Evolutionary conservation across 2,797 vertebrate genomes (phyloP).

Genomic region (Cirrhinus mrigala): DNA sequence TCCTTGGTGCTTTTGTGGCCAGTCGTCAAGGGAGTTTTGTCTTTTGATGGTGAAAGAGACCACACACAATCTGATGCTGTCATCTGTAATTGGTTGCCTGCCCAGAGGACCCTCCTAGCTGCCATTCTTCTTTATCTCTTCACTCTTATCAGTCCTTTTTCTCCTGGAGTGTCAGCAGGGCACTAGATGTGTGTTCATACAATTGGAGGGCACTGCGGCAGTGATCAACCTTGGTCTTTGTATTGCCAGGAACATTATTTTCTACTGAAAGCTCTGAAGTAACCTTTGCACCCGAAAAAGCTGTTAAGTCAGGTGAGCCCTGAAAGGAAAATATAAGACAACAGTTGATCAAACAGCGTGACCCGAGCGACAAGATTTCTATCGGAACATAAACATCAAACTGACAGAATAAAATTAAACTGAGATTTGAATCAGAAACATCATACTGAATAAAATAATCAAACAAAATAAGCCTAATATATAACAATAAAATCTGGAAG

Average conservation of each 20-base stretch:
- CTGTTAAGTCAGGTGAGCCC: background rate
- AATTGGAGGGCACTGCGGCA: conserved; percentile 45
- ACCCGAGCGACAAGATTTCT: conserved; percentile 13
- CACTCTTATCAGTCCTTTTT: conserved; percentile 45
- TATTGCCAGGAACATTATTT: conserved; percentile 28
- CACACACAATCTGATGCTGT: conserved; percentile 58
- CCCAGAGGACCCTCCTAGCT: conserved; percentile 42
- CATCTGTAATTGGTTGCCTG: conserved; percentile 63
- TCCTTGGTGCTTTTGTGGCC: conserved; percentile 51
- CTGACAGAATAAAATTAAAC: background rate
- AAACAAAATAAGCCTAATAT: background rate
- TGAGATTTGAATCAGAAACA: background rate
- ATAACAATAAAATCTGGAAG: background rate
- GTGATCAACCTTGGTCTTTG: conserved; percentile 52
- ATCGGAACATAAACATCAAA: conserved; percentile 3
- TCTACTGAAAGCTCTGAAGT: conserved; percentile 15
- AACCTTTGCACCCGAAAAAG: conserved; percentile 35
- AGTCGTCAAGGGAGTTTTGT: conserved; percentile 59
- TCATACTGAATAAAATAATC: background rate
- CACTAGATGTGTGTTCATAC: conserved; percentile 51
- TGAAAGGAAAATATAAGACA: conserved; percentile 23
- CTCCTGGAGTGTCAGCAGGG: conserved; percentile 48
- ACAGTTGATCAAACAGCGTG: background rate
- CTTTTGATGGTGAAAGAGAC: conserved; percentile 54
- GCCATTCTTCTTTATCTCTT: conserved; percentile 45